phyloP scores from a whole-genome alignment of 2,797 vertebrate genomes.

The Syngnathus rostellatus region DNA sequence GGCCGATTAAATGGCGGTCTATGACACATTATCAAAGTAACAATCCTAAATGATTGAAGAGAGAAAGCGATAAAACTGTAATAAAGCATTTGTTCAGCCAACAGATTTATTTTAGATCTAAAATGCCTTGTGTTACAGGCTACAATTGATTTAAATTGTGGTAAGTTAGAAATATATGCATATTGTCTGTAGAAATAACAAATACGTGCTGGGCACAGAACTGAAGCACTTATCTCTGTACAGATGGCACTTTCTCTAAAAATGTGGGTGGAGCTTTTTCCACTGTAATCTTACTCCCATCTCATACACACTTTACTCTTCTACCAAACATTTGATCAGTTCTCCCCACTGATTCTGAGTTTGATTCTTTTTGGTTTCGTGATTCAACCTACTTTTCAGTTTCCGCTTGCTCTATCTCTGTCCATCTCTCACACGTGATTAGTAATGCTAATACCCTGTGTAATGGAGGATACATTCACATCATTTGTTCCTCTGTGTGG shows the following conservation, averaged over 20 bases:
- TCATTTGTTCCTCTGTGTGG: conserved; percentile 4
- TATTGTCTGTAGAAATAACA: not conserved
- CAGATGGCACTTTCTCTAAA: not conserved
- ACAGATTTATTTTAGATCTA: not conserved
- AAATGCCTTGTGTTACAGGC: not conserved
- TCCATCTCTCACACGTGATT: conserved; percentile 63
- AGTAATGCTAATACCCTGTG: conserved; percentile 62
- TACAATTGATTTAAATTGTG: not conserved
- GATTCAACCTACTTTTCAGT: conserved; percentile 43
- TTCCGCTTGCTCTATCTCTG: conserved; percentile 45
- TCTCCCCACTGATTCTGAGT: conserved; percentile 29
- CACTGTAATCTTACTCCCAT: not conserved
- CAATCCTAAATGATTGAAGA: not conserved
- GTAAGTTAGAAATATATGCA: not conserved
- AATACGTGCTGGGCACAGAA: not conserved
- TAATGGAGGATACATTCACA: conserved; percentile 59
- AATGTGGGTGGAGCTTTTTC: not conserved
- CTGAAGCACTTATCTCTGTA: not conserved
- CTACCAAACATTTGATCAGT: conserved; percentile 5
- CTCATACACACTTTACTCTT: not conserved
- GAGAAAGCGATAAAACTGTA: not conserved
- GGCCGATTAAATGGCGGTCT: too few relatives aligned
- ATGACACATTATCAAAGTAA: too few relatives aligned
- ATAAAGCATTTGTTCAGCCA: not conserved
- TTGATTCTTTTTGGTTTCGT: conserved; percentile 25